phyloP scores from a whole-genome alignment of 2,888 invertebrate genomes.

The Ashinkailepas kermadecensis region DNA sequence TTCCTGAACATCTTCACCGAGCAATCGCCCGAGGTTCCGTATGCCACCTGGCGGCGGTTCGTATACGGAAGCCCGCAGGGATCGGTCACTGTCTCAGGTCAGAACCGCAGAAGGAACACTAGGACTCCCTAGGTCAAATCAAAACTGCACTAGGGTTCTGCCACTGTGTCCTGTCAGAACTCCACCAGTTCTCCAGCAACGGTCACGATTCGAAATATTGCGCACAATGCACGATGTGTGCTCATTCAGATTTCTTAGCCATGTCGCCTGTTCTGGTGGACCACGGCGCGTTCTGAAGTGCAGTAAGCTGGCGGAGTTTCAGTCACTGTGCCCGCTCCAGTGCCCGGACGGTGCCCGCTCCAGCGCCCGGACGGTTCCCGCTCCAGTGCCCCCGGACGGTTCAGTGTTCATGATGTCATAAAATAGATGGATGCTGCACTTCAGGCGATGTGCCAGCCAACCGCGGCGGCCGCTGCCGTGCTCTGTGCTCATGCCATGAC shows the following conservation, averaged over 20 bases:
- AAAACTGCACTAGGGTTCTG: background rate
- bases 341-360: background rate
- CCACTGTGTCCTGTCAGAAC: conserved; percentile 40
- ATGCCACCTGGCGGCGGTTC: conserved; percentile 82
- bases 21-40: conserved; percentile 84
- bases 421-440: too few species aligned
- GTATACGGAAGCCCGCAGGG: conserved; percentile 85
- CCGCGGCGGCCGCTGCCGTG: too few species aligned
- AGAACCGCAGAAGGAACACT: too few species aligned
- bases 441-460: too few species aligned
- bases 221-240: too few species aligned
- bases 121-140: too few species aligned
- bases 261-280: conserved; percentile 37
- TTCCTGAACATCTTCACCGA: conserved; percentile 94
- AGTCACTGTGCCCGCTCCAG: background rate
- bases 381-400: background rate
- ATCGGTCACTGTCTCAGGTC: conserved; percentile 43
- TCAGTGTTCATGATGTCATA: too few species aligned
- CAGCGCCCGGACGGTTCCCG: background rate
- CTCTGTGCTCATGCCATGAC: too few species aligned
- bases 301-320: background rate
- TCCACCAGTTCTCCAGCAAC: background rate
- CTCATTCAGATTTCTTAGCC: too few species aligned
- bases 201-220: too few species aligned
- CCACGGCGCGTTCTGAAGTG: conserved; percentile 45